Evolutionary conservation across 2,888 invertebrate species (phyloP).

Genomic region (Dilophus febrilis): DNA sequence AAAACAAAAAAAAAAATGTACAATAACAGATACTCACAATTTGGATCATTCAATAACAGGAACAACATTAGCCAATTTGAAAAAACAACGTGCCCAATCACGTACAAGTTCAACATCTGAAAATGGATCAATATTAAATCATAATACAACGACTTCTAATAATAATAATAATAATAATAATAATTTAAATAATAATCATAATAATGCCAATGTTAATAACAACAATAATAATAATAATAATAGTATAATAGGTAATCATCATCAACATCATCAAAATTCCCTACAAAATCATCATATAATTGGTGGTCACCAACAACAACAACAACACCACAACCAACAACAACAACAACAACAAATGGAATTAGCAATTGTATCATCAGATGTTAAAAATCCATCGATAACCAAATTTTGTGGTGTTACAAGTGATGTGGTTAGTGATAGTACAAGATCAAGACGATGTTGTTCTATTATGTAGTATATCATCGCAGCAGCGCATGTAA

Average conservation of each 20-base stretch:
- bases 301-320: constrained; percentile 16
- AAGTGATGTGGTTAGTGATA: constrained; percentile 60
- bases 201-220: too few species aligned
- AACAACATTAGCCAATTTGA: constrained; percentile 72
- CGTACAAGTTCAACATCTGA: constrained; percentile 35
- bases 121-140: constrained; percentile 31
- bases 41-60: constrained; percentile 19
- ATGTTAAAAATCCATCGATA: constrained; percentile 24
- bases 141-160: too few species aligned
- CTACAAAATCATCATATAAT: neutral
- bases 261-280: constrained; percentile 11
- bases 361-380: constrained; percentile 17
- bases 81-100: constrained; percentile 78
- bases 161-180: constrained; percentile 10
- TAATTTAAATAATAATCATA: too few species aligned
- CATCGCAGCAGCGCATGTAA: too few species aligned
- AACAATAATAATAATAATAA: too few species aligned
- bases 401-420: constrained; percentile 56
- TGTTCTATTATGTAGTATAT: constrained; percentile 31
- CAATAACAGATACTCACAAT: constrained; percentile 15
- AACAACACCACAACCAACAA: constrained; percentile 32
- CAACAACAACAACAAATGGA: constrained; percentile 30
- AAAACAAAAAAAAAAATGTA: constrained; percentile 7
- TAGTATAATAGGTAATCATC: too few species aligned
- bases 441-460: constrained; percentile 48